Conservation (phyloP, 2,888 invertebrate species). For the Chaitophorus viminalis region DNA sequence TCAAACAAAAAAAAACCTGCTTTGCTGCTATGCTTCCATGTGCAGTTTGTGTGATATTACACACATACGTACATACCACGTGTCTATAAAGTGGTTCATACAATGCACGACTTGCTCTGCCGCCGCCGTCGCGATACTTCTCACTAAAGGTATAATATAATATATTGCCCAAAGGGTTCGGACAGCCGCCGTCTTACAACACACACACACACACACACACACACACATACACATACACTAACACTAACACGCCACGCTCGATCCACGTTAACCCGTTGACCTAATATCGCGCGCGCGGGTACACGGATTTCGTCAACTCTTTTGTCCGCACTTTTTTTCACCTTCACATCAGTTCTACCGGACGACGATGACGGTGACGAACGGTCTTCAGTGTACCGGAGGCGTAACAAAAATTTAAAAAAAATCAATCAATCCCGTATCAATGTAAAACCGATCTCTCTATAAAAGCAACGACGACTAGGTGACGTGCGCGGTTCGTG, state of each 20-base stretch:
- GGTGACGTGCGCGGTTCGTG: background rate
- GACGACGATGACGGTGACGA: background rate
- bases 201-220: background rate
- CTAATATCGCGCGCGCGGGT: constrained; percentile 5
- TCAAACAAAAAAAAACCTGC: no score
- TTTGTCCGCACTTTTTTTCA: background rate
- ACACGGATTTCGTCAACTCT: constrained; percentile 41
- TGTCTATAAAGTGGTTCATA: background rate
- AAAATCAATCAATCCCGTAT: background rate
- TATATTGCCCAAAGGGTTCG: constrained; percentile 34
- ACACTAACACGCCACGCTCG: background rate
- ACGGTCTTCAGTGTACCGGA: background rate
- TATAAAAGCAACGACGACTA: background rate
- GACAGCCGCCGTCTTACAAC: constrained; percentile 8
- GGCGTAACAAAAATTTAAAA: background rate
- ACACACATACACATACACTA: background rate
- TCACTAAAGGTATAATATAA: background rate
- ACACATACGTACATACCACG: background rate
- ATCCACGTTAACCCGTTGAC: constrained; percentile 40
- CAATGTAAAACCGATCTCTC: background rate
- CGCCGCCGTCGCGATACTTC: constrained; percentile 4
- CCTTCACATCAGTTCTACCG: background rate
- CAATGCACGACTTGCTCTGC: background rate
- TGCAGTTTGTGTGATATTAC: background rate
- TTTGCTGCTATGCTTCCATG: no score